Conservation (phyloP, 2,888 invertebrate species). For the Oegoconia quadripuncta region DNA sequence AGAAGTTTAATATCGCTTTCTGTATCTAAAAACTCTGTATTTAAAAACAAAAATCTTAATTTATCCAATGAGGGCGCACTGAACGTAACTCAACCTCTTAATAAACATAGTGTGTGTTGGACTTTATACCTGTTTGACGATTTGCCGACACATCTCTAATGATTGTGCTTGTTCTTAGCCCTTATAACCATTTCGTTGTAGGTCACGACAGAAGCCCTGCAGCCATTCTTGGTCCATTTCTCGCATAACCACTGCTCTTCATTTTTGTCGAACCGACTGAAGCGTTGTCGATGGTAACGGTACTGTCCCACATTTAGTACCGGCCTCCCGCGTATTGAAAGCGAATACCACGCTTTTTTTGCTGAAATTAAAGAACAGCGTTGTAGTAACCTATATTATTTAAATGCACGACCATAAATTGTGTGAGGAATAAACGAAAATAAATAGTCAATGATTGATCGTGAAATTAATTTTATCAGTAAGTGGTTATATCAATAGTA, state of each 20-base stretch:
- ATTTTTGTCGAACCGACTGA: constrained; percentile 22
- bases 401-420: too few relatives aligned
- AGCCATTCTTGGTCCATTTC: constrained; percentile 24
- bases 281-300: constrained; percentile 18
- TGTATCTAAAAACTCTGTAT: too few relatives aligned
- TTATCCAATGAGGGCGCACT: too few relatives aligned
- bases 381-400: too few relatives aligned
- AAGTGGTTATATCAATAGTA: too few relatives aligned
- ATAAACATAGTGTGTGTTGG: neutral
- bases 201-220: constrained; percentile 36
- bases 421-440: too few relatives aligned
- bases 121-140: neutral
- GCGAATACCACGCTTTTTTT: constrained; percentile 8
- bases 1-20: too few relatives aligned
- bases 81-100: too few relatives aligned
- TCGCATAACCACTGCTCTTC: constrained; percentile 28
- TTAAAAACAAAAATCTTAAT: too few relatives aligned
- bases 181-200: constrained; percentile 28
- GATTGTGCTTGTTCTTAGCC: constrained; percentile 30
- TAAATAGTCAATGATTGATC: too few relatives aligned
- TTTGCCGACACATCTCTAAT: constrained; percentile 17
- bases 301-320: constrained; percentile 12
- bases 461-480: too few relatives aligned
- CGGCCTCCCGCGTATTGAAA: constrained; percentile 13
- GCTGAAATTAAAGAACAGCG: constrained; percentile 1